Evolutionary conservation across 1,140 invertebrate genomes (phyloP).

Genomic region (Trachymyrmex cornetzi): DNA sequence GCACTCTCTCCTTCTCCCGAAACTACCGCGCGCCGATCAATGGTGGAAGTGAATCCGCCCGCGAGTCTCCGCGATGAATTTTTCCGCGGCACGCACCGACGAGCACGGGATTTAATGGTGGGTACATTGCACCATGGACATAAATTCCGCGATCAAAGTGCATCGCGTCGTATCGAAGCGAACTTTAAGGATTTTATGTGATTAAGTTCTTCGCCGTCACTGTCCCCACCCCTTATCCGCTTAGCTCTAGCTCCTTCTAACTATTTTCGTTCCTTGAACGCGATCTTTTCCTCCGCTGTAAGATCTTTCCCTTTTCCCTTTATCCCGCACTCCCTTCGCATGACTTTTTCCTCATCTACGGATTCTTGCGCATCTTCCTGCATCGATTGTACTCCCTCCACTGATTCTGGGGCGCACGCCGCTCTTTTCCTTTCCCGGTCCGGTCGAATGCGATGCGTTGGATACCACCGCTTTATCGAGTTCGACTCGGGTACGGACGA

Average conservation of each 20-base stretch:
- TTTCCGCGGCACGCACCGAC: constrained; percentile 77
- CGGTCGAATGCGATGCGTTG: constrained; percentile 61
- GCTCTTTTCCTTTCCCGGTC: constrained; percentile 25
- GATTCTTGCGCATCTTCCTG: constrained; percentile 28
- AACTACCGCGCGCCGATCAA: constrained; percentile 64
- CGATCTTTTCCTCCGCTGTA: constrained; percentile 2
- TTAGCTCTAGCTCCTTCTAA: neutral
- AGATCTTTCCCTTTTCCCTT: constrained; percentile 17
- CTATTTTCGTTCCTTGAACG: constrained; percentile 23
- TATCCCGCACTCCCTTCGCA: constrained; percentile 13
- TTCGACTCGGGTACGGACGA: constrained; percentile 74
- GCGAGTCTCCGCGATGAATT: constrained; percentile 75
- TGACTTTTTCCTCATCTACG: constrained; percentile 45
- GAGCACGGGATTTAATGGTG: constrained; percentile 77
- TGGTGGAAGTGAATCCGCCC: constrained; percentile 66
- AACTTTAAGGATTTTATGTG: constrained; percentile 81
- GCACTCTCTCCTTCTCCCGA: constrained; percentile 68
- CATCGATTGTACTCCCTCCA: constrained; percentile 62
- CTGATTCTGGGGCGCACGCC: neutral
- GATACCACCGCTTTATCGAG: constrained; percentile 75
- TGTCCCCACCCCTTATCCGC: constrained; percentile 16
- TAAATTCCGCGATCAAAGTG: constrained; percentile 80
- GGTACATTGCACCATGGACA: constrained; percentile 76
- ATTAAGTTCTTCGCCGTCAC: constrained; percentile 75
- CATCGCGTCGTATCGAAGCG: constrained; percentile 73